Base-by-base conservation (phyloP, 2,888 invertebrate species). In the Cryptophagus acutangulus region DNA sequence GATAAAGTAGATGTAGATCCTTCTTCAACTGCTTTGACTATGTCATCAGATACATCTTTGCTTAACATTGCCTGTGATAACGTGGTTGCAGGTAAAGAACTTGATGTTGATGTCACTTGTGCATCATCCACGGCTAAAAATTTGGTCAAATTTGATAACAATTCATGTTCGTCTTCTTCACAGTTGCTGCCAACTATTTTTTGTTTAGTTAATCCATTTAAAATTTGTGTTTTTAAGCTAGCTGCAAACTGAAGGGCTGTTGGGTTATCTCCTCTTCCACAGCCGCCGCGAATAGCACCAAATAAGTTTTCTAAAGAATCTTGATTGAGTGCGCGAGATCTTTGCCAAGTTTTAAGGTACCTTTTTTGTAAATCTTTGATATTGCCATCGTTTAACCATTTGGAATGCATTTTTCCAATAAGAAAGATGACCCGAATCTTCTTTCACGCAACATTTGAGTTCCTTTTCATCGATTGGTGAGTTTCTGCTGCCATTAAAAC, bases 251-350 rank as follows among this genome's bases (percentile, higher is more conserved):
- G 47, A 2, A 16, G 4, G 10, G 17, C 37, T 16, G 45, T 45
- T 15, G 42, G 44, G 18, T 47, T 47, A 10, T 48, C 48, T 17
- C 40, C 40, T 10, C 30, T 37, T 5, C 48, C 48, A 38, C 48
- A 45, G 8, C 45, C 38, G 17, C 34, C 34, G 16, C 45, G 33
- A 38, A 48, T 36, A 20, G 31, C 33, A 8, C 40, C 45, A 36
- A 48, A 48, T 14, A 48, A 28, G 31, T 48, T 48, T 37, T 38
- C 17, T 4, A 36, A 3, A 17, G 36, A 16, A 39, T 33, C 33
- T 33, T 39, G 33, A 8, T 15, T 33, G 3, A 33, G 5, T 1
- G 13, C 10, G 3, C 26, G 24, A 26, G 26, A 4, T 3, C 17
- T 14, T 8, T 13, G 3, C 12, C 8, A 5, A 12, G 17, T 26